Percentiles rank a stretch among this genome's conserved stretches.
Evolutionary conservation across 2,888 invertebrate genomes (phyloP).

Genomic region (Drosophila infuscata): DNA sequence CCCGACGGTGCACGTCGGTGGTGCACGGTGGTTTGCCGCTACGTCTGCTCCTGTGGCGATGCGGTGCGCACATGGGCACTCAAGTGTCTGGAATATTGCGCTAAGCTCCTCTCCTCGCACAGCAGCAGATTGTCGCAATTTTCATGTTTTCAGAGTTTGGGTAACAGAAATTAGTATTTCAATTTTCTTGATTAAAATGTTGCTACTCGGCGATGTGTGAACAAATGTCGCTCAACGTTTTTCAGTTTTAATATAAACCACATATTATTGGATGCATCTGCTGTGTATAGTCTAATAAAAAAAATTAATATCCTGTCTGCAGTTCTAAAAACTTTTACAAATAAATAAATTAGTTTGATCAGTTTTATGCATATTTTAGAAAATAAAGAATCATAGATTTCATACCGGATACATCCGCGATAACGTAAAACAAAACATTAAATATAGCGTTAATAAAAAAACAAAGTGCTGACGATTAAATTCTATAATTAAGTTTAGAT

Average conservation of each 20-base stretch:
- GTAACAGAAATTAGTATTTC: constrained; percentile 35
- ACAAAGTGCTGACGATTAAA: neutral
- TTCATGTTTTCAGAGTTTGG: constrained; percentile 13
- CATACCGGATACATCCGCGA: neutral
- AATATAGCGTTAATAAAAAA: neutral
- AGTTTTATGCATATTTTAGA: neutral
- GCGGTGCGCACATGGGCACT: constrained; percentile 70
- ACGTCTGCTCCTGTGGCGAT: constrained; percentile 62
- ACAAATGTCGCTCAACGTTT: constrained; percentile 45
- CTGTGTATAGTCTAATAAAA: neutral
- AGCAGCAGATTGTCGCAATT: constrained; percentile 68
- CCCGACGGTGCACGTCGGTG: constrained; percentile 36
- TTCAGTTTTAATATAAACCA: constrained; percentile 4
- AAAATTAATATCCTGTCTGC: neutral
- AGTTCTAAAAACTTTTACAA: neutral
- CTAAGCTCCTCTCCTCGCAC: constrained; percentile 34
- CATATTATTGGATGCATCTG: neutral
- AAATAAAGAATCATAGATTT: neutral
- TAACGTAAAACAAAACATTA: neutral
- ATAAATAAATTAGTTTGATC: neutral
- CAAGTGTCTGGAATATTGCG: constrained; percentile 67
- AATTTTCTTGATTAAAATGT: constrained; percentile 61
- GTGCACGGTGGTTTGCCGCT: constrained; percentile 41
- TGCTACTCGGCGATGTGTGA: constrained; percentile 72
- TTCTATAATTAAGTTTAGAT: neutral